Percentiles rank a stretch among this genome's conserved stretches.
Conservation (phyloP, 2,113 vertebrate species). For the Sander lucioperca region DNA sequence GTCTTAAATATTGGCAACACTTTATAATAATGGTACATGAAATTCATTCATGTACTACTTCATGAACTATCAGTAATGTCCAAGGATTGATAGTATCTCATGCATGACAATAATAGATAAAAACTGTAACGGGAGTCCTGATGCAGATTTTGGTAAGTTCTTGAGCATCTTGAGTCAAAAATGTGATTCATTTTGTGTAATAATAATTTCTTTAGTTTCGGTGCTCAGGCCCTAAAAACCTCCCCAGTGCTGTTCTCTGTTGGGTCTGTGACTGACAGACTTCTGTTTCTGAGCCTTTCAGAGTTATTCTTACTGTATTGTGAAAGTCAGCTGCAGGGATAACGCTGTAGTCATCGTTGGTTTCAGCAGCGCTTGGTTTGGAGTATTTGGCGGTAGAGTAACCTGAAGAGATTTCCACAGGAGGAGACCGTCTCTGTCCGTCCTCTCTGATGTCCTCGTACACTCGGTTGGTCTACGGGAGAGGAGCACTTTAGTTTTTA, state of each 20-base stretch:
- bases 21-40: no score
- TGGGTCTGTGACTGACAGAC: background rate
- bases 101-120: no score
- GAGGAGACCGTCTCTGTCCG: background rate
- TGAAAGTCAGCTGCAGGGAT: background rate
- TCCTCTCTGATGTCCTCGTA: background rate
- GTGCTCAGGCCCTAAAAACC: no score
- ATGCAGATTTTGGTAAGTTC: no score
- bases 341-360: background rate
- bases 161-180: no score
- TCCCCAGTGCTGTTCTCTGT: background rate
- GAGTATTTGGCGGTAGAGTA: background rate
- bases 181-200: no score
- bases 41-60: no score
- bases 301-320: slow-evolving; percentile 1
- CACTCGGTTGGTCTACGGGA: slow-evolving; percentile 1
- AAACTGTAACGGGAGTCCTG: no score
- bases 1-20: no score
- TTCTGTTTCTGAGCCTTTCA: background rate
- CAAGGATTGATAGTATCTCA: no score
- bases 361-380: background rate
- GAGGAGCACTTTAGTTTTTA: background rate
- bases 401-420: background rate
- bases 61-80: no score
- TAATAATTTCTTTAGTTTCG: no score